Evolutionary conservation across 2,888 invertebrate species (phyloP).

Genomic region (Corythucha ciliata): DNA sequence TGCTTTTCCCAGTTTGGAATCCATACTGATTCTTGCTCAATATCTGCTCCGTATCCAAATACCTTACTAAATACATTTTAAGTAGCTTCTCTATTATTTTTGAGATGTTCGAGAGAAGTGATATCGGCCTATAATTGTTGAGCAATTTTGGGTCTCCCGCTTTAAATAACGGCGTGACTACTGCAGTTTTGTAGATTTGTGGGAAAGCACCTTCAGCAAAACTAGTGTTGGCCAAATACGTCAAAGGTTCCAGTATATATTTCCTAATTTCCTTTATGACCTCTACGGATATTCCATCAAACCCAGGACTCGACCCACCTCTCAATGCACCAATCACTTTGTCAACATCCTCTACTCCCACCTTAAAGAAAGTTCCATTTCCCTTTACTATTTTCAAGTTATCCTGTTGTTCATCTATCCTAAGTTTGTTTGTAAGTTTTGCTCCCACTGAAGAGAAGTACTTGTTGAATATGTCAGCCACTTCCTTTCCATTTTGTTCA

Average conservation of each 20-base stretch:
- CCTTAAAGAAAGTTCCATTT: background rate
- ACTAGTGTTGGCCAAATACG: conserved; percentile 9
- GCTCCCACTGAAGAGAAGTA: conserved; percentile 9
- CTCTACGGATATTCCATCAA: conserved; percentile 5
- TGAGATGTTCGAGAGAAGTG: conserved; percentile 12
- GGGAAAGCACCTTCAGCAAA: conserved; percentile 4
- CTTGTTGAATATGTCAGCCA: conserved; percentile 6
- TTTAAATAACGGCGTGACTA: conserved; percentile 7
- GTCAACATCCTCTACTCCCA: background rate
- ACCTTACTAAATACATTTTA: conserved; percentile 6
- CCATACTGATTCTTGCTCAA: conserved; percentile 9
- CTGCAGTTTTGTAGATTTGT: conserved; percentile 5
- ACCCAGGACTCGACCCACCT: conserved; percentile 18
- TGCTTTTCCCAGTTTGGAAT: conserved; percentile 6
- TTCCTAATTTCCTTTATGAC: conserved; percentile 8
- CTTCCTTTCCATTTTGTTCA: background rate
- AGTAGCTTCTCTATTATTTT: conserved; percentile 15
- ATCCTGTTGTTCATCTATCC: background rate
- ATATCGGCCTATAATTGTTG: conserved; percentile 15
- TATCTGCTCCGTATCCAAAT: conserved; percentile 2
- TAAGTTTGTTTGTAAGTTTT: background rate
- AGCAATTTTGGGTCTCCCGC: conserved; percentile 2
- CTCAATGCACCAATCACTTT: conserved; percentile 7
- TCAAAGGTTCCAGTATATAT: conserved; percentile 3
- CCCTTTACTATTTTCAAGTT: background rate